phyloP scores from a whole-genome alignment of 2,888 invertebrate genomes.

The Apoda limacodes region DNA sequence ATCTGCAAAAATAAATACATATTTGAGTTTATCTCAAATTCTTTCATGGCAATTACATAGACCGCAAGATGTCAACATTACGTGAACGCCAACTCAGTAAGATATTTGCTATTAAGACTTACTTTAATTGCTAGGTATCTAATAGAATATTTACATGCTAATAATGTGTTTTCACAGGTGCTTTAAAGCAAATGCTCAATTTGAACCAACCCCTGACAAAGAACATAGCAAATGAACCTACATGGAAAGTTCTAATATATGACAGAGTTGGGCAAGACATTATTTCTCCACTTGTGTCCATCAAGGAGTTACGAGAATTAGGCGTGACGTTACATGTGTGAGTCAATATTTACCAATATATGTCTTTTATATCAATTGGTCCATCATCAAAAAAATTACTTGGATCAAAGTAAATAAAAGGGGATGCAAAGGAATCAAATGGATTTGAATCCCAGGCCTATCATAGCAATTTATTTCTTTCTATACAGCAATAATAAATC shows the following conservation, averaged over 20 bases:
- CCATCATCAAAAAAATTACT: too few species aligned
- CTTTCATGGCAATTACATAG: conserved; percentile 2
- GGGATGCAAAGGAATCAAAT: too few species aligned
- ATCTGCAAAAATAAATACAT: too few species aligned
- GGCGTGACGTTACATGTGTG: conserved; percentile 98
- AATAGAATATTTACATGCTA: conserved; percentile 7
- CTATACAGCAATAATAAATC: too few species aligned
- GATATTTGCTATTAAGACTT: conserved; percentile 21
- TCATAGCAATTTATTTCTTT: too few species aligned
- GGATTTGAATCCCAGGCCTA: too few species aligned
- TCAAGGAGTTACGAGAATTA: conserved; percentile 94
- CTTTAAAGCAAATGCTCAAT: conserved; percentile 95
- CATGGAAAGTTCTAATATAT: conserved; percentile 97
- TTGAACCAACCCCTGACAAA: conserved; percentile 86
- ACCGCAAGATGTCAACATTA: conserved; percentile 71
- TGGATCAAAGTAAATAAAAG: too few species aligned
- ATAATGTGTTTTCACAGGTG: too few species aligned
- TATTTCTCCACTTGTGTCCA: conserved; percentile 95
- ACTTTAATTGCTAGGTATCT: conserved; percentile 17
- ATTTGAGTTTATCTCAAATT: too few species aligned
- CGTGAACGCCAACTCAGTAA: conserved; percentile 80
- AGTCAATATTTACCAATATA: conserved; percentile 42
- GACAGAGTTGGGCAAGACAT: conserved; percentile 98
- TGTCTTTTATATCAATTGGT: too few species aligned
- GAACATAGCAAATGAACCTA: conserved; percentile 84